A percentile compares a stretch with the other conserved stretches of the same genome.
These are phyloP conservation scores for Peromyscus californicus DNA, from an alignment of 2,113 vertebrate genomes.

Conservation along the genomic window DNA sequence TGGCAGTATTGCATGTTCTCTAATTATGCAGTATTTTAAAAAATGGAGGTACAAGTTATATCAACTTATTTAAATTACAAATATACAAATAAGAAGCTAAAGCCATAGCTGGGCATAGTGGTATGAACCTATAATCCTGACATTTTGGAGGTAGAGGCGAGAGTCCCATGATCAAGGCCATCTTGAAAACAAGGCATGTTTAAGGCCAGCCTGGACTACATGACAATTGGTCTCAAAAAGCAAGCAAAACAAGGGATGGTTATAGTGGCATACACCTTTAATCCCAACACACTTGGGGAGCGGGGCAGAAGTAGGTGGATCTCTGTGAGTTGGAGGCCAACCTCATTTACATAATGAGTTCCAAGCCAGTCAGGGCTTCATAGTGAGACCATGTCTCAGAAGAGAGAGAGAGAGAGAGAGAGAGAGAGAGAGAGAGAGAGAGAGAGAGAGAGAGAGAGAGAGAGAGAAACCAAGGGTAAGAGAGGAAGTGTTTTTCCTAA, in stretches of 20 bases:
- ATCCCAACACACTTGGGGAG: background rate
- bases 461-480: background rate
- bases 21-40: background rate
- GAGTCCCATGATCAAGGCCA: background rate
- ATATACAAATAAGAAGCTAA: slow-evolving; percentile 34
- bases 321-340: background rate
- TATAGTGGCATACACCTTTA: background rate
- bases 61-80: slow-evolving; percentile 8
- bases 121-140: background rate
- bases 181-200: background rate
- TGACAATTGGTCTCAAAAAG: background rate
- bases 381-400: background rate
- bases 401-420: background rate
- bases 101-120: background rate
- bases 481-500: background rate
- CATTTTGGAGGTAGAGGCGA: too few species aligned
- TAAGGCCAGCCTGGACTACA: background rate
- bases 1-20: background rate
- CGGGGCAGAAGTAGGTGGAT: background rate
- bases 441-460: background rate
- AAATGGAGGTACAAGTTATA: background rate
- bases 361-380: background rate
- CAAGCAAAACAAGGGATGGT: background rate
- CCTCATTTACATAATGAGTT: background rate
- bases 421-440: background rate